These are phyloP conservation scores for Panagrolaimus sp. DNA, from an alignment of 1,140 invertebrate genomes.

Conservation along the genomic window DNA sequence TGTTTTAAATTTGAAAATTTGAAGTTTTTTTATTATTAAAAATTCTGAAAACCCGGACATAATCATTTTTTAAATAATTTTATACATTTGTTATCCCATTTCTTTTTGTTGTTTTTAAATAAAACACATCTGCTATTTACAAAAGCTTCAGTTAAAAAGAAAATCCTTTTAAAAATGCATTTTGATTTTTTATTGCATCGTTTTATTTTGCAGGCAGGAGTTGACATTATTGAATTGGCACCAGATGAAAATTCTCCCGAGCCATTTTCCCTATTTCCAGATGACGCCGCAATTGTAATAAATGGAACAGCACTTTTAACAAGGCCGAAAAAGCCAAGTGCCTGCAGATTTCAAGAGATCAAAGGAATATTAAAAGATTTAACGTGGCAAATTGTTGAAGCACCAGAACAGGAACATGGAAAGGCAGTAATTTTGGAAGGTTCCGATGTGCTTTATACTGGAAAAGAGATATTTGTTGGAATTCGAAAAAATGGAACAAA, in stretches of 20 bases:
- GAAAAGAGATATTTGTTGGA: conserved; percentile 56
- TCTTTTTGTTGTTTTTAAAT: no score
- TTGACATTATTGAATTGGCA: conserved; percentile 85
- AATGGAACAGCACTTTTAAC: conserved; percentile 85
- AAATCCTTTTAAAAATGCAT: no score
- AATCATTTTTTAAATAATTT: no score
- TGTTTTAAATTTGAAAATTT: no score
- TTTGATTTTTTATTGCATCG: conserved; percentile 6
- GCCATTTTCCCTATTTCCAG: conserved; percentile 74
- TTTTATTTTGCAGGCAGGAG: conserved; percentile 67
- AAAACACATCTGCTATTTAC: no score
- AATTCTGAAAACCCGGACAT: no score
- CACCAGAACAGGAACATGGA: conserved; percentile 36
- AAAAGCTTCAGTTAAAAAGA: no score
- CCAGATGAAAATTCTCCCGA: conserved; percentile 68
- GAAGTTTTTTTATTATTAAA: no score
- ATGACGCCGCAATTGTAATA: conserved; percentile 81
- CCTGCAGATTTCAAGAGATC: conserved; percentile 43
- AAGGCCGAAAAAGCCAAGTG: conserved; percentile 68
- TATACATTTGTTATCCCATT: no score
- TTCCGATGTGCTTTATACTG: conserved; percentile 53
- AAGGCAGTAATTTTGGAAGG: conserved; percentile 53
- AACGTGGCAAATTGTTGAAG: conserved; percentile 52
- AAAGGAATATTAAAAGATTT: conserved; percentile 30
- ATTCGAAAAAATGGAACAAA: conserved; percentile 57